Conservation (phyloP, 1,140 invertebrate genomes). For the Conus betulinus region DNA sequence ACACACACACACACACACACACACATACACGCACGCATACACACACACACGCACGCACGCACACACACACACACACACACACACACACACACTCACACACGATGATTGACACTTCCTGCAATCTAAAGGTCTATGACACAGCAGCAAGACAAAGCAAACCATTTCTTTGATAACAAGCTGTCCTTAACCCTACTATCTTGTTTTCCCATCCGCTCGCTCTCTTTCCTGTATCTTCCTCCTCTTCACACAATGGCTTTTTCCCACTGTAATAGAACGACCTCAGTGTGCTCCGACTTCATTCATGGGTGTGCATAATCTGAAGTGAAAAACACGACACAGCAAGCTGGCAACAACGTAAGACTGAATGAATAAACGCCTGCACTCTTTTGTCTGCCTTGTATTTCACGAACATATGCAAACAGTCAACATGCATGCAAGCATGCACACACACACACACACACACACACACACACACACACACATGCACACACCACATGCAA, state of each 20-base stretch:
- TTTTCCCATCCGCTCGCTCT: background rate
- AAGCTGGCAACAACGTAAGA: no score
- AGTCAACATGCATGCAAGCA: background rate
- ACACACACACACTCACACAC: conserved; percentile 5
- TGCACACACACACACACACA: background rate
- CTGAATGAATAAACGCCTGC: no score
- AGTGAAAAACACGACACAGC: no score
- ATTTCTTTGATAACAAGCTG: no score
- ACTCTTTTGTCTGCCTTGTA: no score
- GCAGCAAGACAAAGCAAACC: no score
- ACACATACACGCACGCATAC: background rate
- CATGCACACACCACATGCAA: no score
- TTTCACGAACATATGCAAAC: background rate
- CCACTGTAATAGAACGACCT: no score
- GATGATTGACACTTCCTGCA: background rate
- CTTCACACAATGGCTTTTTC: background rate
- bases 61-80: conserved; percentile 2
- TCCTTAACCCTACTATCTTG: background rate
- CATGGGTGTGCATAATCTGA: no score
- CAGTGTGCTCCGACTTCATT: no score
- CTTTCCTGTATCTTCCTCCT: background rate
- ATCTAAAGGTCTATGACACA: no score
- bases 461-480: background rate
- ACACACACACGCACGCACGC: background rate
- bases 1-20: background rate